These are phyloP conservation scores for Camelus bactrianus DNA, from an alignment of 2,113 vertebrate species.

Conservation along the genomic window DNA sequence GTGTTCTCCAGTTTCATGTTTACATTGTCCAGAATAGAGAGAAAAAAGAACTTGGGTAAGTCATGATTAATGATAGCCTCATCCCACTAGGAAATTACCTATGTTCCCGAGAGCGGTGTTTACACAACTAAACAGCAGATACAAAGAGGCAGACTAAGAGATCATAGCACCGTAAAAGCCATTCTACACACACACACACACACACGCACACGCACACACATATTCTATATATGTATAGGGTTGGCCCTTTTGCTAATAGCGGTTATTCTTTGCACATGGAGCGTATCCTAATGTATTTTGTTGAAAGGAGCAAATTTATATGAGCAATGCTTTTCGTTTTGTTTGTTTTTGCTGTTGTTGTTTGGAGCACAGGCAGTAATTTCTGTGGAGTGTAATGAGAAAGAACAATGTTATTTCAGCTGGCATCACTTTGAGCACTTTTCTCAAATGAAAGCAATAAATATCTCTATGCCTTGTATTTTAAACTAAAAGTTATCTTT, in stretches of 20 bases:
- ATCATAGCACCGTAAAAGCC: not conserved
- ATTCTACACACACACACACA: not conserved
- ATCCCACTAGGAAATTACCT: not conserved
- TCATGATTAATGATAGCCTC: not conserved
- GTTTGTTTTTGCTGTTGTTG: not conserved
- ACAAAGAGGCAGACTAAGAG: not conserved
- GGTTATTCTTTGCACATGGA: not conserved
- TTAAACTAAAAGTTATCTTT: not conserved
- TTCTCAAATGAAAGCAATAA: conserved; percentile 45
- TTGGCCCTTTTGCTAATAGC: not conserved
- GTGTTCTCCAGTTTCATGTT: conserved; percentile 13
- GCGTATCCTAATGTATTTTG: not conserved
- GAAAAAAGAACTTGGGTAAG: not conserved
- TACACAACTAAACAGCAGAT: not conserved
- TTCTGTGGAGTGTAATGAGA: not conserved
- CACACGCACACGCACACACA: not conserved
- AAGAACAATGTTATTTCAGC: conserved; percentile 34
- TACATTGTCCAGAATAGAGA: not conserved
- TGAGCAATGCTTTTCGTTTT: not conserved
- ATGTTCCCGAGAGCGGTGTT: conserved; percentile 18
- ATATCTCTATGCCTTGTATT: conserved; percentile 34
- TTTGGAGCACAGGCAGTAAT: not conserved
- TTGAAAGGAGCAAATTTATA: conserved; percentile 27
- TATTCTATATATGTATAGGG: rapidly evolving
- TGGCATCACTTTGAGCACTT: not conserved